Evolutionary conservation across 2,888 invertebrate species (phyloP), one percentile per base, ranked within the genome.

Genomic region (Chrysodeixis includens): DNA sequence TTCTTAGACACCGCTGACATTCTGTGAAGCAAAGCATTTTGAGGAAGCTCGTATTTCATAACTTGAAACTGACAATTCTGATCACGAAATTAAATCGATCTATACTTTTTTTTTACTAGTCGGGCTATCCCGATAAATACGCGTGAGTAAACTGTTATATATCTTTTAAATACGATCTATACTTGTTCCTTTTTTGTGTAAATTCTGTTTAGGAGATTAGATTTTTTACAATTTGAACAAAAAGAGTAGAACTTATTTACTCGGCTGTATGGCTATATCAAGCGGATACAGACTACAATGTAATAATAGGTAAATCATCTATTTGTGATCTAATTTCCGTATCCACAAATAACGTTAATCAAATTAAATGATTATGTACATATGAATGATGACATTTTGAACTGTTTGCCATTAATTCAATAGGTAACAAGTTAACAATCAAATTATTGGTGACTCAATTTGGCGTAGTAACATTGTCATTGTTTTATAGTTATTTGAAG

Each of bases 301-400:
- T n/a, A n/a, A n/a, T n/a, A n/a, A 12, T 35, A 35, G 40, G n/a
- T n/a, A 35, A 14, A 35, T 14, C 8, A 16, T n/a, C 4, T 1
- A 18, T 18, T 44, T 5, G 18, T 49, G 9, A 18, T 49, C 46
- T 20, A 49, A 49, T 49, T 49, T 49, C 46, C 46, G 26, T 56
- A 26, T 20, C 26, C 22, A 63, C 52, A 52, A 74, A 62, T 62
- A 58, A 69, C 56, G 59, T 56, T 69, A 74, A 55, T 58, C 57
- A 66, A 65, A 74, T 74, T 54, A 44, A 70, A 49, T 26, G 62
- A 44, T 26, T 75, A 78, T 80, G 80, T 76, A 51, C 79, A 78
- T 78, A 64, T 71, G 10, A 63, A 71, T 51, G 53, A 62, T 68
- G 72, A 78, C 80, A 68, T 74, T 30, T 67, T 80, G 78, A 80